Base-by-base conservation (phyloP, 2,113 vertebrate genomes). In the Campylomormyrus tamandua region DNA sequence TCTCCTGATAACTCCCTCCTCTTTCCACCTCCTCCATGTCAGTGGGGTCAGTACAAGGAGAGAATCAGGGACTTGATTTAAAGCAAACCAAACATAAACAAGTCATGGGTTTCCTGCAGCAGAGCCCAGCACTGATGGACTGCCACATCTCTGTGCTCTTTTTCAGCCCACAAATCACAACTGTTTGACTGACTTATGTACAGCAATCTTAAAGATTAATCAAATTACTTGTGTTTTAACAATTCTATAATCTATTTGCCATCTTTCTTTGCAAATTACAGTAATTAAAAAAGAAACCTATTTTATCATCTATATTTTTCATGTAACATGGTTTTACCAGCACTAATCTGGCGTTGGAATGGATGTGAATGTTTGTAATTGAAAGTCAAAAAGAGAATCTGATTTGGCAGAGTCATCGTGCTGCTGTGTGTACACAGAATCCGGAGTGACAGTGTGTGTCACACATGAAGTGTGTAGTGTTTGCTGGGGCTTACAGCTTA, bases 11-110 rank as follows among this genome's bases (percentile, higher is more conserved):
- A 87, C 91, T 89, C 83, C 90, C 70, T 77, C 87, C 9, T 91
- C 48, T 94, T 93, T 92, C 93, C 91, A n/a, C 92, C 90, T 89
- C 83, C 87, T 91, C 93, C 92, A 94, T 94, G 94, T 92, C 87
- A 45, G 50, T 88, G 48, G 53, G 46, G 39, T 35, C 52, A 88
- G 53, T 45, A 21, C 31, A 53, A 87, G 85, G 31, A n/a, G 53
- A 88, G 56, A 50, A 88, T 46, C 56, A 2, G 52, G 39, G 89
- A 58, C 80, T 84, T 27, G 9, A 83, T 52, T 15, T 45, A 27
- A 11, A 31, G n/a, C 58, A 24, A 58, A 88, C 3, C 17, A 27
- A 24, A 53, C 21, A 89, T 53, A 39, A 52, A 50, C 17, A 15
- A 89, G 49, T 7, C 4, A 3, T 42, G 21, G 83, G 5, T 50